Evolutionary conservation across 2,888 invertebrate species (phyloP).

Genomic region (Acanthosepion pharaonis): DNA sequence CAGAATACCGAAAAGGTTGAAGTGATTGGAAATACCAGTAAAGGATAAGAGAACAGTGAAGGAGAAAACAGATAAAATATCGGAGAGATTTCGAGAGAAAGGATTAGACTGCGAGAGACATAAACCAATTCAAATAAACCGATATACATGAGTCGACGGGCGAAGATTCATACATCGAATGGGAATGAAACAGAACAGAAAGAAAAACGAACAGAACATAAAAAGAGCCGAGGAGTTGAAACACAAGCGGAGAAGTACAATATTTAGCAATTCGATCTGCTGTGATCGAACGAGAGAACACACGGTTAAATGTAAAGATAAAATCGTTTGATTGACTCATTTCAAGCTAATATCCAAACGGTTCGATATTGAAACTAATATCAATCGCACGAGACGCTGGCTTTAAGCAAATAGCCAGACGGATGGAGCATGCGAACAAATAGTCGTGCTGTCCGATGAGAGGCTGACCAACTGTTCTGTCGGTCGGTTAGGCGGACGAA

Average conservation of each 20-base stretch:
- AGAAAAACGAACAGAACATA: not conserved
- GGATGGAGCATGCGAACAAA: not conserved
- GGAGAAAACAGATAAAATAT: no score
- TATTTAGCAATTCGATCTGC: no score
- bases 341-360: not conserved
- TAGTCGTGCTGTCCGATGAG: not conserved
- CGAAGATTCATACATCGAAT: no score
- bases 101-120: no score
- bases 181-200: not conserved
- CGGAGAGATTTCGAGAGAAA: no score
- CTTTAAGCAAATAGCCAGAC: not conserved
- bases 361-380: not conserved
- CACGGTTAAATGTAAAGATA: not conserved
- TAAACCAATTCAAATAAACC: no score
- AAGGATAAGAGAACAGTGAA: not conserved
- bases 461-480: no score
- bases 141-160: no score
- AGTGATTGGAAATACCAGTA: no score
- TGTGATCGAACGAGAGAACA: not conserved
- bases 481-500: not conserved
- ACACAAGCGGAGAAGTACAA: no score
- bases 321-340: not conserved
- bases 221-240: no score
- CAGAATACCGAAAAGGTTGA: no score
- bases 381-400: not conserved